Evolutionary conservation across 2,888 invertebrate genomes (phyloP).

Genomic region (Nomada ruficornis): DNA sequence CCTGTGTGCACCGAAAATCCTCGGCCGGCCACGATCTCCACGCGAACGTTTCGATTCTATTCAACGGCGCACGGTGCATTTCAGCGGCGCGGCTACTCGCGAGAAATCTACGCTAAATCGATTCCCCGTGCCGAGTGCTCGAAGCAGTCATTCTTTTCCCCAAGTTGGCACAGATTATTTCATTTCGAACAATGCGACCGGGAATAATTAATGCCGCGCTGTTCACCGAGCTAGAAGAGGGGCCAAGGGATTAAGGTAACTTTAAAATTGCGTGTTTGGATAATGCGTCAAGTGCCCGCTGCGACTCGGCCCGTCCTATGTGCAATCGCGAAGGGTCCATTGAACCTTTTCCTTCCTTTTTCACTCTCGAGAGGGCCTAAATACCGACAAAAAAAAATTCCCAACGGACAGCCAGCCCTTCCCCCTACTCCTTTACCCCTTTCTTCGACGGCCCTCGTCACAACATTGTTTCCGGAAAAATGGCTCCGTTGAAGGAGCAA

Average conservation of each 20-base stretch:
- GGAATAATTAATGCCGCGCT: neutral
- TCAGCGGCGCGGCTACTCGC: no score
- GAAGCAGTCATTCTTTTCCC: no score
- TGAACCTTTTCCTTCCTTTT: constrained; percentile 68
- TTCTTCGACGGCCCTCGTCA: constrained; percentile 79
- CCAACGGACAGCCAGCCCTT: constrained; percentile 56
- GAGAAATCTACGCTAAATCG: no score
- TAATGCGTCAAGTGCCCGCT: constrained; percentile 75
- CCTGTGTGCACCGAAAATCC: constrained; percentile 50
- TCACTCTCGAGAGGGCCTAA: constrained; percentile 73
- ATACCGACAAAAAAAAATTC: constrained; percentile 71
- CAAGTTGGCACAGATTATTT: neutral
- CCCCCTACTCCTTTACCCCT: constrained; percentile 48
- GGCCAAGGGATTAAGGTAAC: constrained; percentile 52
- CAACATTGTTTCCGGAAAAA: constrained; percentile 82
- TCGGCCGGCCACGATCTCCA: constrained; percentile 23
- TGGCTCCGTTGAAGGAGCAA: constrained; percentile 67
- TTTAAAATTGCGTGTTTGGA: constrained; percentile 72
- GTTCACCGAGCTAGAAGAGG: constrained; percentile 1
- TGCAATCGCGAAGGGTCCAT: constrained; percentile 71
- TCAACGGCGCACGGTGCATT: neutral
- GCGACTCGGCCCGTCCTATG: constrained; percentile 54
- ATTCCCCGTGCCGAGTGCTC: no score
- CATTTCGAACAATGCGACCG: neutral
- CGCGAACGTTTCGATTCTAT: neutral